These are phyloP conservation scores for Neocrepidodera transversa DNA, from an alignment of 2,888 invertebrate genomes.

Conservation along the genomic window DNA sequence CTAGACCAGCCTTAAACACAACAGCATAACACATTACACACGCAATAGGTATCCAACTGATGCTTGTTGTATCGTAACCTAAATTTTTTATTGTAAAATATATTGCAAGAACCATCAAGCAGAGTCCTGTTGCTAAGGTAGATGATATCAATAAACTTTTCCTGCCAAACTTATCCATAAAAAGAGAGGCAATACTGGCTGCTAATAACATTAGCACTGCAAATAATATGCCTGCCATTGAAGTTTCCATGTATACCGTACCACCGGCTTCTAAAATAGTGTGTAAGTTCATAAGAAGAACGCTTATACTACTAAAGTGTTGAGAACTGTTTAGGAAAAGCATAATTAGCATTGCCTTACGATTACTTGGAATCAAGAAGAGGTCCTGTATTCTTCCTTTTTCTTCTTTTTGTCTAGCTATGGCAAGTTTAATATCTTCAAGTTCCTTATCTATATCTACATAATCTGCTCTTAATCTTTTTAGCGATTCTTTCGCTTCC, in stretches of 20 bases:
- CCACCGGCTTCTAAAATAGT: constrained; percentile 54
- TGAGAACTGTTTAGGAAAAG: constrained; percentile 54
- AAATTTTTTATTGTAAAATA: constrained; percentile 55
- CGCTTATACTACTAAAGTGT: constrained; percentile 57
- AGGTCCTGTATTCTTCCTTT: constrained; percentile 54
- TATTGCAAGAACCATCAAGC: constrained; percentile 51
- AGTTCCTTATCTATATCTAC: constrained; percentile 54
- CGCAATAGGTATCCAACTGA: constrained; percentile 56
- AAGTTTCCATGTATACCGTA: constrained; percentile 50
- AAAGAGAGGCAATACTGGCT: constrained; percentile 50
- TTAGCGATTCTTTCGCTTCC: constrained; percentile 50
- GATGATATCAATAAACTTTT: constrained; percentile 53
- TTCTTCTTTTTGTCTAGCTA: constrained; percentile 54
- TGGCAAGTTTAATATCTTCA: constrained; percentile 52
- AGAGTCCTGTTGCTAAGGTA: constrained; percentile 52
- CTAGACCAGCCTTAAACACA: constrained; percentile 55
- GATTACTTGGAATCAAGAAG: constrained; percentile 53
- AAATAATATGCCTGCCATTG: constrained; percentile 55
- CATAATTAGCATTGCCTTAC: constrained; percentile 56
- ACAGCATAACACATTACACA: constrained; percentile 55
- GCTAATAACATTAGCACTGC: constrained; percentile 54
- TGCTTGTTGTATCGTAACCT: constrained; percentile 45
- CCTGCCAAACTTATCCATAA: constrained; percentile 56
- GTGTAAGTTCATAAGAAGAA: constrained; percentile 58
- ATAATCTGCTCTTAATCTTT: constrained; percentile 44